Evolutionary conservation across 1,140 invertebrate species (phyloP).

Genomic region (Zophobas atratus): DNA sequence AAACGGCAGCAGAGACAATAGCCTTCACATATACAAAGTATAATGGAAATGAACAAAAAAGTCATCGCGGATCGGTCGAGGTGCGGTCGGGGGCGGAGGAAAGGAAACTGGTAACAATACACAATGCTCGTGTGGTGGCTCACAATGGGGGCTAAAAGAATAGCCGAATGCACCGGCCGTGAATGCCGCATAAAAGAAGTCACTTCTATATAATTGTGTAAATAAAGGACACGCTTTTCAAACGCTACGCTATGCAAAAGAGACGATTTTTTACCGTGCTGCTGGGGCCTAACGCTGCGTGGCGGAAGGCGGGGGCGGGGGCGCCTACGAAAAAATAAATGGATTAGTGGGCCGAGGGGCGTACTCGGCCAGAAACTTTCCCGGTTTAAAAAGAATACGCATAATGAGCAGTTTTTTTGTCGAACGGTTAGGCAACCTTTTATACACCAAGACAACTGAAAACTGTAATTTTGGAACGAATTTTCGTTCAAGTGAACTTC

Average conservation of each 20-base stretch:
- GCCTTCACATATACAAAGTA: slow-evolving; percentile 62
- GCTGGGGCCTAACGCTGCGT: slow-evolving; percentile 38
- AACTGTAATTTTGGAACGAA: too few relatives aligned
- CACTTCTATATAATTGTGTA: slow-evolving; percentile 65
- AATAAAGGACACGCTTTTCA: slow-evolving; percentile 63
- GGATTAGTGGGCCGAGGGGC: too few relatives aligned
- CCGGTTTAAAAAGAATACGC: too few relatives aligned
- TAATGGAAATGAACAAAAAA: slow-evolving; percentile 64
- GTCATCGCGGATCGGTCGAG: slow-evolving; percentile 53
- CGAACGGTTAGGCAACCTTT: too few relatives aligned
- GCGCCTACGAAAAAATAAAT: too few relatives aligned
- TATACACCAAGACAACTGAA: too few relatives aligned
- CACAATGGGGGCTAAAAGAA: slow-evolving; percentile 61
- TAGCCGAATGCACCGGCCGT: slow-evolving; percentile 62
- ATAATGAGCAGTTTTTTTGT: too few relatives aligned
- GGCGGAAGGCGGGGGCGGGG: background rate
- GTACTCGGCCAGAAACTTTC: too few relatives aligned
- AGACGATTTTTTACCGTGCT: slow-evolving; percentile 38
- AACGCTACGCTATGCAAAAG: slow-evolving; percentile 54
- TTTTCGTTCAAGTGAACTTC: too few relatives aligned
- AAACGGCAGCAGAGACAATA: slow-evolving; percentile 60
- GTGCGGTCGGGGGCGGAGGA: slow-evolving; percentile 32
- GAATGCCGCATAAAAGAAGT: slow-evolving; percentile 63
- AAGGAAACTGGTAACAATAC: slow-evolving; percentile 62
- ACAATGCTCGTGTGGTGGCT: slow-evolving; percentile 58